Conservation (phyloP, 2,113 vertebrate species). For the Tachysurus fulvidraco region DNA sequence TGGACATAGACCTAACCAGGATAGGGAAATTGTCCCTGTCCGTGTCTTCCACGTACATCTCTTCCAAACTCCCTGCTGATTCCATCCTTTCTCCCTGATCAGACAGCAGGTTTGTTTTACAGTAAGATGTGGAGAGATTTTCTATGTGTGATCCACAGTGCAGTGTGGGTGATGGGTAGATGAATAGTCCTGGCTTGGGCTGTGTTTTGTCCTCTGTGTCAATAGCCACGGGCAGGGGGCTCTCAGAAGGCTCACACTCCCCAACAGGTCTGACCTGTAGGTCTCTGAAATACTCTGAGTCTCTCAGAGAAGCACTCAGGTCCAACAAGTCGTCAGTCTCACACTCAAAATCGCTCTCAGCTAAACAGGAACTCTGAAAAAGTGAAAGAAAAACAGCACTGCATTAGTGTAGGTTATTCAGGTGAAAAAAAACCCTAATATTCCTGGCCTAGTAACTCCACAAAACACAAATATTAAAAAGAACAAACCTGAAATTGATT, state of each 20-base stretch:
- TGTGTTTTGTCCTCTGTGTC: constrained; percentile 9
- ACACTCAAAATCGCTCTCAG: constrained; percentile 73
- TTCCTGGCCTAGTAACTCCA: background rate
- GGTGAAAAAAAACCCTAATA: background rate
- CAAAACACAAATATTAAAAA: too few species aligned
- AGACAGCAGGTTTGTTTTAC: constrained; percentile 45
- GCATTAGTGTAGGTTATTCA: background rate
- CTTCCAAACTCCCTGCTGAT: constrained; percentile 44
- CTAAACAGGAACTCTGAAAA: constrained; percentile 75
- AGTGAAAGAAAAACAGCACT: background rate
- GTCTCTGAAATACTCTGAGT: constrained; percentile 82
- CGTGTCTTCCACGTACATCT: constrained; percentile 54
- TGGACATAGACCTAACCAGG: constrained; percentile 76
- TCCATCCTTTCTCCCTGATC: constrained; percentile 21
- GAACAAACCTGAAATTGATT: too few species aligned
- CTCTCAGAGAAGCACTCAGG: constrained; percentile 73
- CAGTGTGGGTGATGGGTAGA: constrained; percentile 3
- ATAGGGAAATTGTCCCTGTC: constrained; percentile 72
- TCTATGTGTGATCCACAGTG: constrained; percentile 36
- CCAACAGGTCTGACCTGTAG: constrained; percentile 59
- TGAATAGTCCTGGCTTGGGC: background rate
- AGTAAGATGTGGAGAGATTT: constrained; percentile 23
- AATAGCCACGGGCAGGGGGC: background rate
- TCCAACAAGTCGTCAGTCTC: constrained; percentile 76
- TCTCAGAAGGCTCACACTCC: background rate